A percentile compares a stretch with the other conserved stretches of the same genome.
These are phyloP conservation scores for Chrysolina haemoptera DNA, from an alignment of 2,888 invertebrate genomes.

Conservation along the genomic window DNA sequence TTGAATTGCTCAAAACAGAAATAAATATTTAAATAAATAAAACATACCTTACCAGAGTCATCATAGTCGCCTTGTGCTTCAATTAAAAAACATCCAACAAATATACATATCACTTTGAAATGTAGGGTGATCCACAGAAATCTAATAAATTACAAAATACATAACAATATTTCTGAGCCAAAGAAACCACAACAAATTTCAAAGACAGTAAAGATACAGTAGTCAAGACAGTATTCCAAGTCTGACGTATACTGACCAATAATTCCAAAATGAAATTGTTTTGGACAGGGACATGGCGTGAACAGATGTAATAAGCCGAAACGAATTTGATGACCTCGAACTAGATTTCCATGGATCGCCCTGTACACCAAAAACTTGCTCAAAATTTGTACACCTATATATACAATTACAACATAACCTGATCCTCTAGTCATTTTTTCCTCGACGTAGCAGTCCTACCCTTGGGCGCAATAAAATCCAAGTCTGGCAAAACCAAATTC, in stretches of 20 bases:
- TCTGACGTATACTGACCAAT: too few species aligned
- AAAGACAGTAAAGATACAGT: too few species aligned
- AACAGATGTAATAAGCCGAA: too few species aligned
- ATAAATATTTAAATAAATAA: background rate
- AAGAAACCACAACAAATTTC: too few species aligned
- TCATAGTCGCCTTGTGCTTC: background rate
- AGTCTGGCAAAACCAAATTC: conserved; percentile 73
- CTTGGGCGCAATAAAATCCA: conserved; percentile 72
- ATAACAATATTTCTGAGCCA: too few species aligned
- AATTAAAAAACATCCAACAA: conserved; percentile 1
- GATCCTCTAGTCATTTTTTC: conserved; percentile 69
- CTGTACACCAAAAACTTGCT: background rate
- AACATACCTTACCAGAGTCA: background rate
- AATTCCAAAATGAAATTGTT: too few species aligned
- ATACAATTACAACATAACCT: conserved; percentile 65
- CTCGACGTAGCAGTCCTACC: conserved; percentile 61
- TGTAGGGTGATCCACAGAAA: background rate
- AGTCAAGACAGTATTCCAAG: too few species aligned
- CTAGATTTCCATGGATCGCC: conserved; percentile 4
- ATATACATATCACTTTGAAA: conserved; percentile 7
- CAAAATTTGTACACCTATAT: conserved; percentile 27
- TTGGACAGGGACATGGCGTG: too few species aligned
- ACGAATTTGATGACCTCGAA: background rate
- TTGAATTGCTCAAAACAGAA: too few species aligned
- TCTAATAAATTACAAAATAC: background rate